Percentiles rank a stretch among this genome's conserved stretches.
phyloP scores from a whole-genome alignment of 2,888 invertebrate genomes.

The Tetranychus truncatus region DNA sequence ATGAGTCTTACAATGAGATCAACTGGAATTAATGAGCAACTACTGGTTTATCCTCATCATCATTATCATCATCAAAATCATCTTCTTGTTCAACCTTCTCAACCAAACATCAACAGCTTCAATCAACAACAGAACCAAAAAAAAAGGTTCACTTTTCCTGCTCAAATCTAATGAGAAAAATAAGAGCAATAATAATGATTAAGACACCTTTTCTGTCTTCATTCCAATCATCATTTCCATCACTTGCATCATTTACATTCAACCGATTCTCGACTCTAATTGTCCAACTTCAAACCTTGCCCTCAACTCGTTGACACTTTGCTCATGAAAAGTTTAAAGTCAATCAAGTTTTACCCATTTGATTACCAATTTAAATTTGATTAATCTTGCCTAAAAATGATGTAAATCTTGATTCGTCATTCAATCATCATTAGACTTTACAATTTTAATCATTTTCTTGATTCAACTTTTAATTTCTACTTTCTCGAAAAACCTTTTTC shows the following conservation, averaged over 20 bases:
- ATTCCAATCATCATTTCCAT: background rate
- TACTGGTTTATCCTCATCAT: background rate
- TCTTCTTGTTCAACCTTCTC: background rate
- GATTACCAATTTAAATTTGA: too few relatives aligned
- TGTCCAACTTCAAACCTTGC: too few relatives aligned
- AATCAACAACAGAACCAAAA: background rate
- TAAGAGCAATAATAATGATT: background rate
- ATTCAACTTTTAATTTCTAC: too few relatives aligned
- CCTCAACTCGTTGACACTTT: too few relatives aligned
- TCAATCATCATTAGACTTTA: too few relatives aligned
- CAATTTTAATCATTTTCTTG: too few relatives aligned
- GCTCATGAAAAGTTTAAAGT: too few relatives aligned
- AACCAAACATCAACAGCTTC: background rate
- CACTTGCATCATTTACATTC: background rate
- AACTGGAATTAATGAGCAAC: background rate
- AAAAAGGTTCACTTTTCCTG: background rate
- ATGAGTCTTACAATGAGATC: background rate
- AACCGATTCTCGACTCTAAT: background rate
- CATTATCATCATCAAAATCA: background rate
- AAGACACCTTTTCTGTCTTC: background rate
- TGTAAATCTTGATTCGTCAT: too few relatives aligned
- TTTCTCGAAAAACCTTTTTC: too few relatives aligned
- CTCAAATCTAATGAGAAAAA: too few relatives aligned
- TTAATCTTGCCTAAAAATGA: too few relatives aligned
- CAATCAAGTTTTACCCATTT: too few relatives aligned